Conservation (phyloP, 2,888 invertebrate genomes). For the Ctenicera cuprea region DNA sequence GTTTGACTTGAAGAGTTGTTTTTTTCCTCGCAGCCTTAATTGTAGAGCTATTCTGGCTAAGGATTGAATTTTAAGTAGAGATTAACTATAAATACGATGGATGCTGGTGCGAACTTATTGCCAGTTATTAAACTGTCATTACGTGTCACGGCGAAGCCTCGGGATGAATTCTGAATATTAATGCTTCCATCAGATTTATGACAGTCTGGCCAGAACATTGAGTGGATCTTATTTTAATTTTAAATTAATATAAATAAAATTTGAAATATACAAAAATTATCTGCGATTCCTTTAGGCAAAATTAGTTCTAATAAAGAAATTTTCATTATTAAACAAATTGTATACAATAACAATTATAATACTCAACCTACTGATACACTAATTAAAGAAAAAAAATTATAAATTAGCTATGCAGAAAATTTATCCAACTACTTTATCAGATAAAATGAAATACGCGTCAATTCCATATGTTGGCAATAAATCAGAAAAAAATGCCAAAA, state of each 20-base stretch:
- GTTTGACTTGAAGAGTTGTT: conserved; percentile 34
- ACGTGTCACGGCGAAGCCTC: conserved; percentile 44
- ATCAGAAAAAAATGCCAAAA: no score
- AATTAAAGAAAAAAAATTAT: no score
- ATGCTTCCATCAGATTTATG: conserved; percentile 43
- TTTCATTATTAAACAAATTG: no score
- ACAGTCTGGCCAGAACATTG: conserved; percentile 22
- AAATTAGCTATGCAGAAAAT: no score
- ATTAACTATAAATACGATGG: conserved; percentile 48
- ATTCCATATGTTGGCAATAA: no score
- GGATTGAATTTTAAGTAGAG: conserved; percentile 45
- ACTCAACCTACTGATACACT: no score
- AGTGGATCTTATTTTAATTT: conserved; percentile 14
- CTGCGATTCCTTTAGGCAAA: no score
- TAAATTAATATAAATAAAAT: conserved; percentile 4
- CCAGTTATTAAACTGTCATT: conserved; percentile 55
- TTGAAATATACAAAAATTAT: no score
- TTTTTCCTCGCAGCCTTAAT: conserved; percentile 4
- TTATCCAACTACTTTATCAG: no score
- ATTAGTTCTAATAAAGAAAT: no score
- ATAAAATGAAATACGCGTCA: no score
- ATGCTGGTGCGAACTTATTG: conserved; percentile 49
- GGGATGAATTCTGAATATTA: conserved; percentile 48
- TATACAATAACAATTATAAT: no score
- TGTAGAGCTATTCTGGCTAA: conserved; percentile 35